phyloP scores from a whole-genome alignment of 1,140 invertebrate species.

The Lepidostoma basale region DNA sequence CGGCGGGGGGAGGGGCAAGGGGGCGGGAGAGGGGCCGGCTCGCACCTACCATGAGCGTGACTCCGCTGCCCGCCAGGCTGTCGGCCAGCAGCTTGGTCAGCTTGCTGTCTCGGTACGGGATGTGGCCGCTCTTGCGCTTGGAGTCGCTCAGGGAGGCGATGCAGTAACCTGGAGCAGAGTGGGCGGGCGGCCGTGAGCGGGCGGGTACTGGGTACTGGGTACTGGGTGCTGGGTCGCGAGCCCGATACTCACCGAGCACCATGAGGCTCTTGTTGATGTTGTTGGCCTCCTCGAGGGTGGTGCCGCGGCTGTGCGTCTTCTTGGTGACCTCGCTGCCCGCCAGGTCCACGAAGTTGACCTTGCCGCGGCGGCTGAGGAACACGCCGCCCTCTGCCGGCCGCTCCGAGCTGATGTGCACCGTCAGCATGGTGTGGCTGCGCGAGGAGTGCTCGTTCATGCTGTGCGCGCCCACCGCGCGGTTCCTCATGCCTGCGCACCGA shows the following conservation, averaged over 20 bases:
- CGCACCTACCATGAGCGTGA: slow-evolving; percentile 87
- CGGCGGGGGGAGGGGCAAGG: too few relatives aligned
- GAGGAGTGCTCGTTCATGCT: slow-evolving; percentile 97
- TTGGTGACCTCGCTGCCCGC: slow-evolving; percentile 95
- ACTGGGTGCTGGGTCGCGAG: background rate
- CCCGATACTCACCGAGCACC: slow-evolving; percentile 75
- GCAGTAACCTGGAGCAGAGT: slow-evolving; percentile 79
- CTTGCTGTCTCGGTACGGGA: slow-evolving; percentile 93
- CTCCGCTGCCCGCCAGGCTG: slow-evolving; percentile 92
- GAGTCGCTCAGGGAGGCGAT: slow-evolving; percentile 88
- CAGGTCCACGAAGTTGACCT: slow-evolving; percentile 93
- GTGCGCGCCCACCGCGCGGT: slow-evolving; percentile 84
- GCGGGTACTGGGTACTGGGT: background rate
- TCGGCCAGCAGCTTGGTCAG: slow-evolving; percentile 91
- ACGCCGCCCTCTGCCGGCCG: slow-evolving; percentile 81
- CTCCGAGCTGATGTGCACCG: slow-evolving; percentile 83
- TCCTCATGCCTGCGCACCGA: slow-evolving; percentile 75
- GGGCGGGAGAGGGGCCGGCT: too few relatives aligned
- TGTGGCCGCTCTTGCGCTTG: slow-evolving; percentile 81
- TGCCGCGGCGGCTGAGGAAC: slow-evolving; percentile 86
- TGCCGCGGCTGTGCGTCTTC: slow-evolving; percentile 89
- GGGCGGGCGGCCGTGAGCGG: background rate
- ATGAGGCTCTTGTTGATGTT: slow-evolving; percentile 96
- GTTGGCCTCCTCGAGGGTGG: slow-evolving; percentile 90
- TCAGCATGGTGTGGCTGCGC: slow-evolving; percentile 93